Base-by-base conservation (phyloP, 2,888 invertebrate genomes). In the Drosophila neonasuta region DNA sequence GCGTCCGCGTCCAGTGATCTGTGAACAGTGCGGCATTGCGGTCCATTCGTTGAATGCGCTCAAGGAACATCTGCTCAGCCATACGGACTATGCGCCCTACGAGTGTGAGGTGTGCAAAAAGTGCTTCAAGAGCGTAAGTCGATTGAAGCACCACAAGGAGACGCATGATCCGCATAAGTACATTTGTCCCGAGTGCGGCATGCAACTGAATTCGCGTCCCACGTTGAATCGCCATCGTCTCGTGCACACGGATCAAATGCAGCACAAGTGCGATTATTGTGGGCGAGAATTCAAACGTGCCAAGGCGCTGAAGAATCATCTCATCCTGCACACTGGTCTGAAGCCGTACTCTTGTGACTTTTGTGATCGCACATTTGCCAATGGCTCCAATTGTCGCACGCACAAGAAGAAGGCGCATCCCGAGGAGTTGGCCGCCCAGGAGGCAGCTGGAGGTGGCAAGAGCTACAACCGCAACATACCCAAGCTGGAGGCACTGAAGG, bases 21-120 rank as follows among this genome's bases (percentile, higher is more conserved):
- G 92, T 67, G 92, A 92, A 66, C 90, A 91, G 65, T 92, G 92
- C 73, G 92, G 92, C 0, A 88, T 91, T 39, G 89, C 91, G 7
- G 91, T 92, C 48, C 90, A 91, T 1, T 91, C 92, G 3, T 90
- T 91, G 65, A 91, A 91, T 5, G 91, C 92, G 3, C 83, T 92
- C 2, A 92, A 92, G 68, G 91, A 91, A 66, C 92, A 92, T 68
- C 89, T 91, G 72, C 87, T 92, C 0, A 91, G 90, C 30, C 92
- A 92, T 68, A 91, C 91, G 13, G 92, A 92, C n/a, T 90, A 91
- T 9, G 89, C 91, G 0, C 92, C 92, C 0, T 92, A 90, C 74
- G 90, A 91, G 58, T 92, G 92, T 68, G 89, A 90, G 4, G 90
- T 90, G 17, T 91, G 91, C 78, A 88, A 89, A 30, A 91, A 91